These are phyloP conservation scores for Sepiola atlantica DNA, from an alignment of 2,888 invertebrate species.

Conservation along the genomic window DNA sequence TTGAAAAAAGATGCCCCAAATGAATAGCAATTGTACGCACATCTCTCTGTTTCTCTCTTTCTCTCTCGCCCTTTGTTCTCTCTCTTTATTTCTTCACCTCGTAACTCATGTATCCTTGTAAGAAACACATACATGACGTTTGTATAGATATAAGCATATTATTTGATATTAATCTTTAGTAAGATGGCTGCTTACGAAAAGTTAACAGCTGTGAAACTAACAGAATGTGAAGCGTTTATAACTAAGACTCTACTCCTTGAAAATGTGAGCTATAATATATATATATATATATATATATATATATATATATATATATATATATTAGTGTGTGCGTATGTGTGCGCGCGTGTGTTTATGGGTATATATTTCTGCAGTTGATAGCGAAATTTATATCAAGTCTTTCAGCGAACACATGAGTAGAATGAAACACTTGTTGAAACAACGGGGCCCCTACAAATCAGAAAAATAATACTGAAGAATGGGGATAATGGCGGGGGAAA, in stretches of 20 bases:
- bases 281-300: background rate
- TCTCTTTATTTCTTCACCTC: too few relatives aligned
- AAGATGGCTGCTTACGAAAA: background rate
- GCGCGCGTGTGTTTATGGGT: too few relatives aligned
- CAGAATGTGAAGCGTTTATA: background rate
- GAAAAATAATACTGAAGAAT: background rate
- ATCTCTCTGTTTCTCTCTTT: too few relatives aligned
- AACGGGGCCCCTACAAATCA: background rate
- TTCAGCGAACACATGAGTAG: background rate
- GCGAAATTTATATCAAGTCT: background rate
- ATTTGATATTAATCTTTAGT: background rate
- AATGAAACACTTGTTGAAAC: slow-evolving; percentile 20
- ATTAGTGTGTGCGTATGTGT: too few relatives aligned
- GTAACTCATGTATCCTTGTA: too few relatives aligned
- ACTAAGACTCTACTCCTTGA: background rate
- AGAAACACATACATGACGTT: too few relatives aligned
- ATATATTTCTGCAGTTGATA: too few relatives aligned
- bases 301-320: background rate
- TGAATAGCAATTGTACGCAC: too few relatives aligned
- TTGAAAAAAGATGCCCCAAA: too few relatives aligned
- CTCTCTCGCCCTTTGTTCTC: too few relatives aligned
- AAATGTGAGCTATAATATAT: background rate
- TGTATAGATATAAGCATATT: too few relatives aligned
- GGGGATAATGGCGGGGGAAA: background rate
- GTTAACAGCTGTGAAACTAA: background rate